phyloP scores from a whole-genome alignment of 1,140 invertebrate genomes.

The Laupala kohalensis region DNA sequence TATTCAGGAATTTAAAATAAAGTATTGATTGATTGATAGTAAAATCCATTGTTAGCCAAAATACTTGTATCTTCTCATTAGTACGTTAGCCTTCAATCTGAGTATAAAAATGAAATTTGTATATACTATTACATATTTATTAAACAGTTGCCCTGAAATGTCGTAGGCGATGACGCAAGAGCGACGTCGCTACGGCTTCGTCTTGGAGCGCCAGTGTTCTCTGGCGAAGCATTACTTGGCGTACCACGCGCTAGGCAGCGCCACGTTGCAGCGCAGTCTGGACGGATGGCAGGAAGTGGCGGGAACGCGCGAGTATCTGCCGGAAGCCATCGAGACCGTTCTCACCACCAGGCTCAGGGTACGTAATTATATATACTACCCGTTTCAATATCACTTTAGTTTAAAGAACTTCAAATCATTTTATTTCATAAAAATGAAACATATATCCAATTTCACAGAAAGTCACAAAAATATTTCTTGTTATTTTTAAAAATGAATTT shows the following conservation, averaged over 20 bases:
- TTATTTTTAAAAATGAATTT: not conserved
- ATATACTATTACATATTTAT: too few species aligned
- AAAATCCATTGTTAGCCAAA: not conserved
- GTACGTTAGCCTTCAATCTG: too few species aligned
- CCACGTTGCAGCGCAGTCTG: constrained; percentile 61
- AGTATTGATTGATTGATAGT: not conserved
- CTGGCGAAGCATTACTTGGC: constrained; percentile 83
- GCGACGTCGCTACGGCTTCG: constrained; percentile 80
- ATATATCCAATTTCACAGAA: not conserved
- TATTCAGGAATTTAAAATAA: not conserved
- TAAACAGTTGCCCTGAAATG: not conserved
- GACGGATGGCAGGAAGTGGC: constrained; percentile 82
- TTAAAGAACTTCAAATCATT: not conserved
- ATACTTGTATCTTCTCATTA: not conserved
- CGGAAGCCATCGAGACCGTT: constrained; percentile 65
- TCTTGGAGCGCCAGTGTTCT: constrained; percentile 79
- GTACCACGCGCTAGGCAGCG: constrained; percentile 66
- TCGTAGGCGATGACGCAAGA: constrained; percentile 85
- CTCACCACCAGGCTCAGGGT: constrained; percentile 61
- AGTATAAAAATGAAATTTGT: not conserved
- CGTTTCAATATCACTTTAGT: not conserved
- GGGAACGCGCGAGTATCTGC: constrained; percentile 67
- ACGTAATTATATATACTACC: constrained; percentile 4
- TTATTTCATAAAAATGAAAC: not conserved
- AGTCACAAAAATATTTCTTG: not conserved